Conservation (phyloP, 2,113 vertebrate genomes). For the Paradoxurus hermaphroditus region DNA sequence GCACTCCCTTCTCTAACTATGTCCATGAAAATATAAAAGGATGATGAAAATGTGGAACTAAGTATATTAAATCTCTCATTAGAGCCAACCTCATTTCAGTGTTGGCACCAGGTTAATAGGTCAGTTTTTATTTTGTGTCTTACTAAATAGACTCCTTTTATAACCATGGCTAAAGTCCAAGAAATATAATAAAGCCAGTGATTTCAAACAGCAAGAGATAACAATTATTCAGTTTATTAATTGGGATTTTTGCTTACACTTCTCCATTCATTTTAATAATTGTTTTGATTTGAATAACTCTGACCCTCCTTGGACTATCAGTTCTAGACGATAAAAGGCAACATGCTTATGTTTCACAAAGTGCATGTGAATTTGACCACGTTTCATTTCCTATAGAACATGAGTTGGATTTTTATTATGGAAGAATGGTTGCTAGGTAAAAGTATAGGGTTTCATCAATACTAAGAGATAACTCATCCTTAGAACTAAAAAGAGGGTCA, state of each 20-base stretch:
- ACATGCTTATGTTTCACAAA: not conserved
- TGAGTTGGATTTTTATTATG: not conserved
- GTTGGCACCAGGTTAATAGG: not conserved
- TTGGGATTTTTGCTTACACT: conserved; percentile 48
- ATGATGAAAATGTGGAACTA: not conserved
- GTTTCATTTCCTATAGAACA: conserved; percentile 4
- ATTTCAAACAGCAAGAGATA: not conserved
- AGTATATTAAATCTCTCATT: conserved; percentile 34
- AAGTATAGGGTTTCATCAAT: not conserved
- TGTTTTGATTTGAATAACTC: conserved; percentile 23
- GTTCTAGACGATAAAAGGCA: not conserved
- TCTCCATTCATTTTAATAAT: conserved; percentile 24
- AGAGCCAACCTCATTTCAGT: conserved; percentile 14
- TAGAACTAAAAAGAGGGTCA: not conserved
- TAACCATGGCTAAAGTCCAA: conserved; percentile 46
- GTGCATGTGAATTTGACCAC: not conserved
- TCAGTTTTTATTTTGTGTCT: conserved; percentile 35
- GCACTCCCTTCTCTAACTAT: not conserved
- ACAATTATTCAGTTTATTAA: conserved; percentile 41
- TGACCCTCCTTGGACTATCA: not conserved
- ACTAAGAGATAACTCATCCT: not conserved
- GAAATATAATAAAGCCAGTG: conserved; percentile 24
- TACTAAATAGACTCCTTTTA: conserved; percentile 45
- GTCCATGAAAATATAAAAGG: not conserved
- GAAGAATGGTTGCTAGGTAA: not conserved